Percentiles rank a stretch among this genome's conserved stretches.
Conservation (phyloP, 2,888 invertebrate genomes). For the Myopa testacea region DNA sequence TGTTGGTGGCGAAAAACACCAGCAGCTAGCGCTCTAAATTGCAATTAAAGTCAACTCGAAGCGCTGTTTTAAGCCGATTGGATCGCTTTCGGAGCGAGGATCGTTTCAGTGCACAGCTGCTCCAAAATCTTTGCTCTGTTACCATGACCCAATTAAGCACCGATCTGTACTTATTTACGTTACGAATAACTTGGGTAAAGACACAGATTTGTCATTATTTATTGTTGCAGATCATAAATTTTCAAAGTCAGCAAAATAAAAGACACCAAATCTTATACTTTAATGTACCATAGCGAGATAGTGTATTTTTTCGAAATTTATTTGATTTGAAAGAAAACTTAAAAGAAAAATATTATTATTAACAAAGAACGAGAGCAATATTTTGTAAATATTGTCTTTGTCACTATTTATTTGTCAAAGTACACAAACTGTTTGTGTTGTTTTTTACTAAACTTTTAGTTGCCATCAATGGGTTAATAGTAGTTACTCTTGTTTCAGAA, state of each 20-base stretch:
- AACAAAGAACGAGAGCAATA: too few relatives aligned
- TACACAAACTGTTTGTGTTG: background rate
- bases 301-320: too few relatives aligned
- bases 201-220: background rate
- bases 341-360: too few relatives aligned
- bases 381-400: too few relatives aligned
- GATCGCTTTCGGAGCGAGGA: background rate
- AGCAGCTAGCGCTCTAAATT: conserved; percentile 4
- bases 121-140: background rate
- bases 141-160: conserved; percentile 20
- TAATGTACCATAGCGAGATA: too few relatives aligned
- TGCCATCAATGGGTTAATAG: background rate
- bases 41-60: conserved; percentile 21
- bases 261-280: conserved; percentile 1
- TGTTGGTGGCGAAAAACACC: background rate
- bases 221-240: conserved; percentile 15
- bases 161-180: background rate
- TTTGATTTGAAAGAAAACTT: too few relatives aligned
- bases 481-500: too few relatives aligned
- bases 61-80: background rate
- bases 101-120: background rate
- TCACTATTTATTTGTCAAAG: too few relatives aligned
- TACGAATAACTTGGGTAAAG: background rate
- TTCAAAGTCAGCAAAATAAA: conserved; percentile 14
- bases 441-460: background rate